These are phyloP conservation scores for Macrostomum lignano DNA, from an alignment of 1,140 invertebrate species.

Conservation along the genomic window DNA sequence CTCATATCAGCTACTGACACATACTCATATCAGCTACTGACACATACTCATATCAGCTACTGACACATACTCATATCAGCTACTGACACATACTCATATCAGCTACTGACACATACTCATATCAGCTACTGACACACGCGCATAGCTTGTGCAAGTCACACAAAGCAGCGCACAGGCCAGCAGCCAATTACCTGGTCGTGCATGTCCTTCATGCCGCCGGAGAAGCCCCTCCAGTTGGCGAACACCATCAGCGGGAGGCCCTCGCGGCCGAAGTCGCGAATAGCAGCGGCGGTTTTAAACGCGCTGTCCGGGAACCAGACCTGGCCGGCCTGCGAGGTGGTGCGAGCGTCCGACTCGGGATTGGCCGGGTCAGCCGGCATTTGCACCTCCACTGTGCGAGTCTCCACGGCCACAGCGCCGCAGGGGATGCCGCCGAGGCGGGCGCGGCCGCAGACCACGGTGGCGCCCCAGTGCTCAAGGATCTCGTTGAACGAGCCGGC, in stretches of 20 bases:
- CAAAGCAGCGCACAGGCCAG: too few relatives aligned
- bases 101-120: too few relatives aligned
- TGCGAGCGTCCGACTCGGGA: constrained; percentile 74
- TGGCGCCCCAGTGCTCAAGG: constrained; percentile 83
- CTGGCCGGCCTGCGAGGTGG: constrained; percentile 52
- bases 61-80: too few relatives aligned
- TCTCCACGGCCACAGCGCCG: constrained; percentile 83
- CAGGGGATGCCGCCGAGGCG: constrained; percentile 78
- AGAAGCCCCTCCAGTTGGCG: constrained; percentile 97
- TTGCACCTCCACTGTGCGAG: constrained; percentile 66
- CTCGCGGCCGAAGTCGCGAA: constrained; percentile 77
- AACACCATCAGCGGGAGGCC: constrained; percentile 84
- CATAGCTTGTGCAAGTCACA: too few relatives aligned
- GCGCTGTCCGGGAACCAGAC: constrained; percentile 98
- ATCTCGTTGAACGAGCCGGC: constrained; percentile 66
- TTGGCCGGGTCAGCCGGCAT: constrained; percentile 94
- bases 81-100: too few relatives aligned
- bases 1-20: too few relatives aligned
- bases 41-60: too few relatives aligned
- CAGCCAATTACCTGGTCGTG: constrained; percentile 5
- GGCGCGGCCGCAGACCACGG: constrained; percentile 41
- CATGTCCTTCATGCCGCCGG: constrained; percentile 86
- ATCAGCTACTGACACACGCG: too few relatives aligned
- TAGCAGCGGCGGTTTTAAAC: constrained; percentile 80
- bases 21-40: too few relatives aligned